phyloP scores from a whole-genome alignment of 2,888 invertebrate genomes.

The Noctua pronuba region DNA sequence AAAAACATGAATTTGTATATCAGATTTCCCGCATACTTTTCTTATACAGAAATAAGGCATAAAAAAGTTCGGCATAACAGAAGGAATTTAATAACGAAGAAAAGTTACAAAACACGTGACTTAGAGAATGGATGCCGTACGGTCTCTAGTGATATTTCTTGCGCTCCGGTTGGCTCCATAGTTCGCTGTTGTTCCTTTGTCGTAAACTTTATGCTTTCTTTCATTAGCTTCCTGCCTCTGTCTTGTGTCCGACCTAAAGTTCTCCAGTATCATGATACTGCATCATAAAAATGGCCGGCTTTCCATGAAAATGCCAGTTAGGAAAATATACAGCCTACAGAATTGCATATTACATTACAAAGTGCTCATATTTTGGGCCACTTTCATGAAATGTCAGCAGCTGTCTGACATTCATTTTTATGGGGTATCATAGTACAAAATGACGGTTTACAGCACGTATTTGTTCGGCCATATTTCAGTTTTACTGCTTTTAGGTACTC shows the following conservation, averaged over 20 bases:
- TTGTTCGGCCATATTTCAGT: slow-evolving; percentile 35
- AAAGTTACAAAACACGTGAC: slow-evolving; percentile 42
- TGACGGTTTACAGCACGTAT: slow-evolving; percentile 41
- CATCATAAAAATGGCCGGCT: slow-evolving; percentile 53
- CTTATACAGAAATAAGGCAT: slow-evolving; percentile 17
- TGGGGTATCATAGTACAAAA: slow-evolving; percentile 62
- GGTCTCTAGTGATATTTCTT: slow-evolving; percentile 37
- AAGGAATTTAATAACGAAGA: slow-evolving; percentile 49
- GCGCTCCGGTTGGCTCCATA: slow-evolving; percentile 13
- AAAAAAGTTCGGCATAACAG: slow-evolving; percentile 31
- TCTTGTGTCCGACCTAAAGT: slow-evolving; percentile 40
- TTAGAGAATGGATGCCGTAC: slow-evolving; percentile 20
- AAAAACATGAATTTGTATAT: slow-evolving; percentile 11
- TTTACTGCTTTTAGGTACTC: background rate
- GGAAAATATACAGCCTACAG: slow-evolving; percentile 67
- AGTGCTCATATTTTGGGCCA: slow-evolving; percentile 65
- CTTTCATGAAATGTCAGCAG: slow-evolving; percentile 66
- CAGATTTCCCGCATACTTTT: slow-evolving; percentile 36
- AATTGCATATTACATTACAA: slow-evolving; percentile 72
- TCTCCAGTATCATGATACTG: slow-evolving; percentile 33
- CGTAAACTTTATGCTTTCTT: slow-evolving; percentile 55
- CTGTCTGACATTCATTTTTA: slow-evolving; percentile 68
- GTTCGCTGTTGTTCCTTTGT: slow-evolving; percentile 38
- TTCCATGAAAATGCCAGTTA: slow-evolving; percentile 62
- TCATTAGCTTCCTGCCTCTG: slow-evolving; percentile 45